Evolutionary conservation across 2,797 vertebrate species (phyloP), one percentile per base, ranked within the genome.

Genomic region (Enteromius thamalakanensis): DNA sequence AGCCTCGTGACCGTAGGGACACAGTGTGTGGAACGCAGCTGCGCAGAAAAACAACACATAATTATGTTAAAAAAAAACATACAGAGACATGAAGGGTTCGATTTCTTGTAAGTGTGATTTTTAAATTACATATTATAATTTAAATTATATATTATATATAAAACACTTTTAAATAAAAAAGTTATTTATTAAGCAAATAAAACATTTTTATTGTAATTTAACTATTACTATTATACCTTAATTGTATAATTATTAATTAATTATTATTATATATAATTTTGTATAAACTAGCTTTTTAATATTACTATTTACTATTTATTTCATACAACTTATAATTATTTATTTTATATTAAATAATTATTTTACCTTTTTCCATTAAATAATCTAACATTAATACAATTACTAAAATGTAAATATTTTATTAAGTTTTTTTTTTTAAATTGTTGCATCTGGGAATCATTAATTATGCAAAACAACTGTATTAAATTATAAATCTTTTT

Each of bases 1-100:
- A 0, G 93, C 91, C 79, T 97, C 97, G 0, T 95, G 96, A 67
- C 98, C 97, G 0, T 95, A 98, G 0, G 97, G 97, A 90, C 97
- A 99, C 79, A 98, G 90, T 51, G 95, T 91, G 78, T 92, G 79
- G 76, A 95, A 96, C 26, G 92, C 93, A 82, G 93, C 94, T 95
- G 89, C 42, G 1, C 42, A 0, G 47, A 79, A 23, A 53, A 37
- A 76, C 49, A 40, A 6, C 15, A 32, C n/a, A 29, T 14, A 23
- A 64, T 8, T 32, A 7, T 14, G 8, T 45, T 42, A 9, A 45
- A 45, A 21, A 21, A 58, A 23, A 23, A 11, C 9, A 58, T 11
- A 58, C 3, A 3, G 53, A 58, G 9, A 58, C 55, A 58, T 58
- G 10, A 58, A 11, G 55, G 3, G n/a, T 10, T 10, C 10, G 21